Evolutionary conservation across 2,797 vertebrate genomes (phyloP).

Genomic region (Eurystomus glaucurus): DNA sequence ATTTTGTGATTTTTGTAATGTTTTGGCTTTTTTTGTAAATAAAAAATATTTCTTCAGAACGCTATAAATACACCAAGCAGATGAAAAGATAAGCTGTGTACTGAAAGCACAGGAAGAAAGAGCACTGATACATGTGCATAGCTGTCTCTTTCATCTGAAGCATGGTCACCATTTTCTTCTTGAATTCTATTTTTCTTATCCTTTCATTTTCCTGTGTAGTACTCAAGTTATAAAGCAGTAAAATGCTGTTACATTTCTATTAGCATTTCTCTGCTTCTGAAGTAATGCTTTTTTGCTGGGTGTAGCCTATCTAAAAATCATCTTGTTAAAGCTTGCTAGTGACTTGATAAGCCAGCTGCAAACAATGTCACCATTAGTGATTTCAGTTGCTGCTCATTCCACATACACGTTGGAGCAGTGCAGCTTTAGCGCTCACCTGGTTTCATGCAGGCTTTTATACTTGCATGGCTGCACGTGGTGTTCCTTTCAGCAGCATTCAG

Average conservation of each 20-base stretch:
- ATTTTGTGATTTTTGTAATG: not conserved
- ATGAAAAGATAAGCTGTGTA: not conserved
- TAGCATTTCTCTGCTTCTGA: not conserved
- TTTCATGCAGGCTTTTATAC: not conserved
- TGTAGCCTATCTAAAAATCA: not conserved
- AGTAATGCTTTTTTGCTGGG: not conserved
- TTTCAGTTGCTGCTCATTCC: not conserved
- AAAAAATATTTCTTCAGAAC: not conserved
- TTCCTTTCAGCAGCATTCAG: conserved; percentile 25
- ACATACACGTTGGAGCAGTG: accelerated
- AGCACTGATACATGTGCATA: not conserved
- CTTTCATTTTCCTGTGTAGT: not conserved
- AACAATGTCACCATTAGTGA: not conserved
- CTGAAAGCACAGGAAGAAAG: not conserved
- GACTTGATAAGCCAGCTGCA: not conserved
- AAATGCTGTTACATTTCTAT: not conserved
- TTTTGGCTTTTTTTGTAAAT: not conserved
- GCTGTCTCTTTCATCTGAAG: not conserved
- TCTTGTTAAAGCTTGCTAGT: not conserved
- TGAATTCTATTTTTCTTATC: not conserved
- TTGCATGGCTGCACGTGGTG: not conserved
- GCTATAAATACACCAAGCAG: not conserved
- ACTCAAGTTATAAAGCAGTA: accelerated
- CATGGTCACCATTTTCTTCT: not conserved
- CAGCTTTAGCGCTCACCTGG: not conserved